Conservation (phyloP, 2,113 vertebrate genomes). For the Columba livia region DNA sequence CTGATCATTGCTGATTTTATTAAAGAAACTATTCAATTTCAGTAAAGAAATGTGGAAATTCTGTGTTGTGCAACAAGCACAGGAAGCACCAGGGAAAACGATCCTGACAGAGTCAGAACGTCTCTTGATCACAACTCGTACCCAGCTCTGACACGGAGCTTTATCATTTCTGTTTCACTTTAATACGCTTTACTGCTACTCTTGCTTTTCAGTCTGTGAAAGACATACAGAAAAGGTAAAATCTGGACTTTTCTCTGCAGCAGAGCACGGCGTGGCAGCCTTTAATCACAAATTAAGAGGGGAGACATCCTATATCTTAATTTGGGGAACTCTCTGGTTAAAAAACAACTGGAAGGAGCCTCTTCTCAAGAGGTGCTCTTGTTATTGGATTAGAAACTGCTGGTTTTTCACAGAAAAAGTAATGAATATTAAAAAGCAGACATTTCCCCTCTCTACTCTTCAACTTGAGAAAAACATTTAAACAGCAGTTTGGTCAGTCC, state of each 20-base stretch:
- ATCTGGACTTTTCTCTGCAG: background rate
- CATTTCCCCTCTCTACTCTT: background rate
- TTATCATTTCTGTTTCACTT: background rate
- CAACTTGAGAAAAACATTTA: background rate
- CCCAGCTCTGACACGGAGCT: background rate
- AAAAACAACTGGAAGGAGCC: background rate
- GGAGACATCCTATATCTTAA: background rate
- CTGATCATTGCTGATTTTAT: constrained; percentile 8
- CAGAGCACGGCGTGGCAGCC: background rate
- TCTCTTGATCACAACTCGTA: background rate
- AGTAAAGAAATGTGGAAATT: background rate
- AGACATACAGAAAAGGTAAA: background rate
- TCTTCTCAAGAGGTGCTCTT: background rate
- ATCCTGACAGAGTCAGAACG: background rate
- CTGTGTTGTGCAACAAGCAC: background rate
- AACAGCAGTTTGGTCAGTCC: background rate
- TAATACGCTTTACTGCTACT: background rate
- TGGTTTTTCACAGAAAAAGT: background rate
- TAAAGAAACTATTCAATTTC: background rate
- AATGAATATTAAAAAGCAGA: background rate
- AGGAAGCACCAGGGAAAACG: background rate
- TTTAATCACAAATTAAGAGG: background rate
- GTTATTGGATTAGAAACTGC: background rate
- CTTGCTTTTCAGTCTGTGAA: background rate
- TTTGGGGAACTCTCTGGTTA: background rate